phyloP scores from a whole-genome alignment of 2,113 vertebrate species.

The Psammodynastes pulverulentus region DNA sequence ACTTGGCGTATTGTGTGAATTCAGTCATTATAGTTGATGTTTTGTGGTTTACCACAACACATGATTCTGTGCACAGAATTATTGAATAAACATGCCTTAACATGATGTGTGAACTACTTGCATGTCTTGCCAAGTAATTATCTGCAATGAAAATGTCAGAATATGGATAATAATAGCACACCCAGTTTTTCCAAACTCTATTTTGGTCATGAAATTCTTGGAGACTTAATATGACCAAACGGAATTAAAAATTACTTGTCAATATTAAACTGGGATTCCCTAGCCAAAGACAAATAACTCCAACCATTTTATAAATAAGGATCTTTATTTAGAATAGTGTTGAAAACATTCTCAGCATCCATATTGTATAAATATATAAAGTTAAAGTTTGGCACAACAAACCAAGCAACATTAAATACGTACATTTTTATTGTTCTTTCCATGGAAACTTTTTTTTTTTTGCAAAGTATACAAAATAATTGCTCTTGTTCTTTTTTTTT shows the following conservation, averaged over 20 bases:
- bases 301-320: slow-evolving; percentile 84
- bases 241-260: slow-evolving; percentile 52
- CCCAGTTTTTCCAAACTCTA: background rate
- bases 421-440: slow-evolving; percentile 29
- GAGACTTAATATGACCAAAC: slow-evolving; percentile 39
- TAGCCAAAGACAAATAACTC: slow-evolving; percentile 52
- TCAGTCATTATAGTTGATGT: background rate
- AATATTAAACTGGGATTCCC: slow-evolving; percentile 40
- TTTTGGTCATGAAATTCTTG: background rate
- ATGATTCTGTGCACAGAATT: background rate
- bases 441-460: slow-evolving; percentile 28
- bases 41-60: background rate
- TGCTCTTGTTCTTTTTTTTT: slow-evolving; percentile 30
- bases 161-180: background rate
- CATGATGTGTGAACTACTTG: background rate
- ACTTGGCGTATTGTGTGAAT: background rate
- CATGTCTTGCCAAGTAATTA: background rate
- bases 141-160: background rate
- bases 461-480: slow-evolving; percentile 75
- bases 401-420: slow-evolving; percentile 88
- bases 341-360: slow-evolving; percentile 73
- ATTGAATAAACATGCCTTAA: background rate
- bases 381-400: slow-evolving; percentile 85
- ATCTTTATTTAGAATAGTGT: slow-evolving; percentile 80
- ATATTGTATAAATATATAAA: slow-evolving; percentile 96